Percentiles rank a stretch among this genome's conserved stretches.
phyloP scores from a whole-genome alignment of 2,797 vertebrate species.

The Pachyuromys duprasi region DNA sequence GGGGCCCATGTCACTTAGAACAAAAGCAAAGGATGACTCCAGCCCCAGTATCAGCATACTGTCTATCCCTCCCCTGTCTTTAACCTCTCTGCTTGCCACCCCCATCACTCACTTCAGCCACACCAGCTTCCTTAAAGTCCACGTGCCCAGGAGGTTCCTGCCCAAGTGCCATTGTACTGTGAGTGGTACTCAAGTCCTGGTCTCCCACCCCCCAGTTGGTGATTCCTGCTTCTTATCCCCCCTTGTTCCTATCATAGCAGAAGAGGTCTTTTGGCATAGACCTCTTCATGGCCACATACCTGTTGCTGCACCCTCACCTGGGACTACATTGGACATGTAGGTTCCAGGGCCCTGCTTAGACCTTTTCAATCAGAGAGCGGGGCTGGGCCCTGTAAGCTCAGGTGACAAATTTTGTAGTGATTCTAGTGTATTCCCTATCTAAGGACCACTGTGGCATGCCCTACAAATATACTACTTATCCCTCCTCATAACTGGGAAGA shows the following conservation, averaged over 20 bases:
- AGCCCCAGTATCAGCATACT: fast-evolving
- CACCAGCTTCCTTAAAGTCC: background rate
- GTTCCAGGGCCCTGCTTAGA: background rate
- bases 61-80: background rate
- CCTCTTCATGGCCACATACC: background rate
- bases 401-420: background rate
- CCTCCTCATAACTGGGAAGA: background rate
- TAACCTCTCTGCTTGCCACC: background rate
- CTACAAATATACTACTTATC: too few relatives aligned
- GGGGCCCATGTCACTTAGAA: background rate
- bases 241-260: fast-evolving
- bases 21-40: background rate
- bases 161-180: background rate
- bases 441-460: background rate
- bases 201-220: too few relatives aligned
- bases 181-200: background rate
- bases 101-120: too few relatives aligned
- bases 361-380: background rate
- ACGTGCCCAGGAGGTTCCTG: background rate
- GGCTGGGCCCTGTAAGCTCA: background rate
- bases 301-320: background rate
- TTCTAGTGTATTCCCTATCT: background rate
- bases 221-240: background rate
- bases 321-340: background rate
- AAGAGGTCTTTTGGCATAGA: background rate